Evolutionary conservation across 2,113 vertebrate species (phyloP).

Genomic region (Bubo bubo): DNA sequence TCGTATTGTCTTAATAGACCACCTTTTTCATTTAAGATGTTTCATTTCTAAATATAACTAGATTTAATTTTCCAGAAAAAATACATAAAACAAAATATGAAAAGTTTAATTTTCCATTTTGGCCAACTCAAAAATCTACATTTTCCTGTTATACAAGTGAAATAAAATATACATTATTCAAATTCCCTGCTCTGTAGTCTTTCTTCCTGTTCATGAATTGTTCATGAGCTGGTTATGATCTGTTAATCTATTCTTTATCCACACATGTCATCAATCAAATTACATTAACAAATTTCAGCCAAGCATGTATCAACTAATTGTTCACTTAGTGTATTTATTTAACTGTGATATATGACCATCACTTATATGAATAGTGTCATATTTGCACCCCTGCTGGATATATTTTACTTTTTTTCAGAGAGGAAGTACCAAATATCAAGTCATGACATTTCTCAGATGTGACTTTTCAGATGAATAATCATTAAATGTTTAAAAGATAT

Average conservation of each 20-base stretch:
- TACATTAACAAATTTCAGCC: not conserved
- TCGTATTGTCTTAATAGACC: not conserved
- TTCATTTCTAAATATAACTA: not conserved
- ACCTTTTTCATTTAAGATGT: not conserved
- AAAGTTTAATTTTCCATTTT: not conserved
- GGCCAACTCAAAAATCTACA: not conserved
- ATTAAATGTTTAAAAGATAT: not conserved
- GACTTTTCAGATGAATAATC: not conserved
- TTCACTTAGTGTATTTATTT: not conserved
- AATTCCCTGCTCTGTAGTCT: not conserved
- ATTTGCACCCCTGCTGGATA: not conserved
- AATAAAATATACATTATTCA: not conserved
- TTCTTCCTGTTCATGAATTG: not conserved
- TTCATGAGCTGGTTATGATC: slow-evolving; percentile 10
- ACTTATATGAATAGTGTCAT: not conserved
- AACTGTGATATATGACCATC: not conserved
- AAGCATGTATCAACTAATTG: not conserved
- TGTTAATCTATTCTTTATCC: slow-evolving; percentile 27
- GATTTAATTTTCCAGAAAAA: not conserved
- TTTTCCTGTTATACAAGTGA: not conserved
- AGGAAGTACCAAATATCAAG: not conserved
- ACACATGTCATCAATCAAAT: not conserved
- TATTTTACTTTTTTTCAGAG: not conserved
- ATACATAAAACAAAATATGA: not conserved
- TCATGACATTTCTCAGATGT: not conserved